Percentiles rank a stretch among this genome's conserved stretches.
phyloP scores from a whole-genome alignment of 1,140 invertebrate species.

The Zaprionus inermis region DNA sequence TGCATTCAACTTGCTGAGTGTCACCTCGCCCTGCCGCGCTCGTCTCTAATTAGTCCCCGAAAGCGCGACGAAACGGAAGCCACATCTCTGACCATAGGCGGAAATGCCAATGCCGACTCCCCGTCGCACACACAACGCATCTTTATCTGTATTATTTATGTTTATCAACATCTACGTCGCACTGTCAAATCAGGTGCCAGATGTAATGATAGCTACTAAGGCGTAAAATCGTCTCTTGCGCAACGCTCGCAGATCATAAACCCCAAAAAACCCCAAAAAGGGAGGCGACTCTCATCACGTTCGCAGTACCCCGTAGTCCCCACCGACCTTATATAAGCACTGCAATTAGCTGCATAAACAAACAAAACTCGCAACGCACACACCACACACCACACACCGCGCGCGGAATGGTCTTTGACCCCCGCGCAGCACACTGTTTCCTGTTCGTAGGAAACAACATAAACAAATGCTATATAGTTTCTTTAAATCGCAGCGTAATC shows the following conservation, averaged over 20 bases:
- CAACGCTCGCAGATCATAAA: conserved; percentile 43
- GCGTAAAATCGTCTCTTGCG: conserved; percentile 67
- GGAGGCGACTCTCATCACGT: background rate
- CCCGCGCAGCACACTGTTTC: conserved; percentile 26
- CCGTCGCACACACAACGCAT: conserved; percentile 51
- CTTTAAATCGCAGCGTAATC: conserved; percentile 22
- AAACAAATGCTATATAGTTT: conserved; percentile 29
- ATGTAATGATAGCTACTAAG: conserved; percentile 72
- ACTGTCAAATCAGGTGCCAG: conserved; percentile 47
- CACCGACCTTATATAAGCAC: conserved; percentile 38
- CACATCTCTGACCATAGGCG: conserved; percentile 58
- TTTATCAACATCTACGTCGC: conserved; percentile 34
- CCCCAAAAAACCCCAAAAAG: conserved; percentile 34
- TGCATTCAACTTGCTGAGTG: conserved; percentile 38
- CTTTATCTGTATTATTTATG: conserved; percentile 54
- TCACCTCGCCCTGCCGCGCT: conserved; percentile 42
- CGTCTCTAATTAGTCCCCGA: conserved; percentile 59
- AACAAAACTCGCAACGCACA: conserved; percentile 19
- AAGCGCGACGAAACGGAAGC: conserved; percentile 58
- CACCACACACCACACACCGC: background rate
- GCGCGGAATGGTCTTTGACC: conserved; percentile 44
- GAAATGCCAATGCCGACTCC: conserved; percentile 57
- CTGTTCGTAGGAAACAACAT: conserved; percentile 18
- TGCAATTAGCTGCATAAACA: conserved; percentile 57
- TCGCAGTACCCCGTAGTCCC: too few species aligned